These are phyloP conservation scores for Tethea ocularis DNA, from an alignment of 2,888 invertebrate genomes.

Conservation along the genomic window DNA sequence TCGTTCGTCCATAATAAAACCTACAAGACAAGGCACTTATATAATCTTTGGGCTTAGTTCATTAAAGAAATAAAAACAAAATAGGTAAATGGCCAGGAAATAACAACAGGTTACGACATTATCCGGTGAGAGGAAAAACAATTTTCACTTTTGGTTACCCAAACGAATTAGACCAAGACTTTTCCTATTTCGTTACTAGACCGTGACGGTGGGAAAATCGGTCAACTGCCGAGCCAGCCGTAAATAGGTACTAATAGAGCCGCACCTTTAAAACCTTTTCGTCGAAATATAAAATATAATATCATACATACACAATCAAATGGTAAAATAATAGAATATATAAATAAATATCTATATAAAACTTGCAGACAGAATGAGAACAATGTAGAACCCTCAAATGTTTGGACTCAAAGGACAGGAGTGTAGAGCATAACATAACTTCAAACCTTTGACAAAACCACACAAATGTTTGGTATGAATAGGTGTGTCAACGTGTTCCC, in stretches of 20 bases:
- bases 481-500: too few relatives aligned
- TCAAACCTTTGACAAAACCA: background rate
- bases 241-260: background rate
- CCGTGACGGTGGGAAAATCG: constrained; percentile 44
- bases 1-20: background rate
- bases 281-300: too few relatives aligned
- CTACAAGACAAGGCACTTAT: background rate
- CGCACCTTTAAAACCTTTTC: background rate
- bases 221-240: constrained; percentile 19
- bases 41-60: constrained; percentile 23
- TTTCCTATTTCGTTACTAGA: constrained; percentile 43
- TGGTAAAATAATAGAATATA: too few relatives aligned
- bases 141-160: constrained; percentile 21
- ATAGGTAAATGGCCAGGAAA: constrained; percentile 34
- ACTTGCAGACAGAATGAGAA: background rate
- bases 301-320: background rate
- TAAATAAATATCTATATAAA: background rate
- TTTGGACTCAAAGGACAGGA: background rate
- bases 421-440: background rate
- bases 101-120: constrained; percentile 35
- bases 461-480: background rate
- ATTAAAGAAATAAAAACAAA: constrained; percentile 23
- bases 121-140: constrained; percentile 30
- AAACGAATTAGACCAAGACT: constrained; percentile 14
- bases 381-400: background rate